phyloP scores from a whole-genome alignment of 1,140 invertebrate species.

The Orchestia grillus region DNA sequence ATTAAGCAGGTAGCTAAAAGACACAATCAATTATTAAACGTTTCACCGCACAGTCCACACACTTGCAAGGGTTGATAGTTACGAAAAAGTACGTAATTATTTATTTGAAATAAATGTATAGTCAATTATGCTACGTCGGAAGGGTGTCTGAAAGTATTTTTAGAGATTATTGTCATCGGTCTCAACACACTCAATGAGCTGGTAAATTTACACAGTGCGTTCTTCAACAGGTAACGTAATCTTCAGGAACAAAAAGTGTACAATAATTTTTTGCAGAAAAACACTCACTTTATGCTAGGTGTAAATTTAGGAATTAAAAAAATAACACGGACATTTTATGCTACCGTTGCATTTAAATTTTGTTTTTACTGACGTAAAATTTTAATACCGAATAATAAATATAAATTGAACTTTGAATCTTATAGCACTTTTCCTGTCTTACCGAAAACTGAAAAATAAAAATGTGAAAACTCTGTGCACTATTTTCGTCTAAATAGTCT shows the following conservation, averaged over 20 bases:
- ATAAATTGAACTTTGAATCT: no score
- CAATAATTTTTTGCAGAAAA: background rate
- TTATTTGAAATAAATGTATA: no score
- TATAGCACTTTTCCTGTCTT: no score
- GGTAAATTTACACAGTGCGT: background rate
- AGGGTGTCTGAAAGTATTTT: background rate
- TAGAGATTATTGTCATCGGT: background rate
- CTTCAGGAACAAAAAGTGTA: background rate
- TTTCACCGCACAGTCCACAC: no score
- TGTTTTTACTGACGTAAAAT: background rate
- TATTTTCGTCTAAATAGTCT: background rate
- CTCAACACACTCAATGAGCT: background rate
- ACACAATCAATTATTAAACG: background rate
- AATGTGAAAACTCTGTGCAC: no score
- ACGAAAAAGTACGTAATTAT: no score
- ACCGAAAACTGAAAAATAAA: no score
- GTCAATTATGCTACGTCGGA: background rate
- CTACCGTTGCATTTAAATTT: background rate
- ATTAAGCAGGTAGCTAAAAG: background rate
- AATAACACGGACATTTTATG: background rate
- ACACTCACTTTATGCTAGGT: no score
- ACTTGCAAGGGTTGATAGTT: no score
- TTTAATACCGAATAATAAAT: no score
- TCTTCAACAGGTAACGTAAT: background rate
- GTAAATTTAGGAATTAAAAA: background rate